Conservation (phyloP, 2,113 vertebrate species). For the Pyrgilauda ruficollis region DNA sequence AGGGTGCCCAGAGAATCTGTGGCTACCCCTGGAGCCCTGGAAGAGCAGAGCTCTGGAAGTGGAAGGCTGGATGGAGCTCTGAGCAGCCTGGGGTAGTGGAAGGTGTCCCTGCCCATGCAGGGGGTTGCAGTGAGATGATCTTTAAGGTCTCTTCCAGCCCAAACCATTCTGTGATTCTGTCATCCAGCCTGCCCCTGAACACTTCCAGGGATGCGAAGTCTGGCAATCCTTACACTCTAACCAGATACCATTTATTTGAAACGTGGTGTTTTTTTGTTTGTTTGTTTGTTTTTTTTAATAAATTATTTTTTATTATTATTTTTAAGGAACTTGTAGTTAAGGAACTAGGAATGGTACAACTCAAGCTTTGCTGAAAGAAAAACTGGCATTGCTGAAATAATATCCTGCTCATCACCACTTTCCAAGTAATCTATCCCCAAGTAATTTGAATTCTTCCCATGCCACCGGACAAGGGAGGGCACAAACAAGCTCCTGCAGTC, state of each 20-base stretch:
- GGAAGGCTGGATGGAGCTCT: background rate
- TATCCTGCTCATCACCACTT: background rate
- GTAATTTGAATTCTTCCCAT: background rate
- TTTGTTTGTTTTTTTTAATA: too few species aligned
- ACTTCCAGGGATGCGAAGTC: fast-evolving
- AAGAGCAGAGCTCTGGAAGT: background rate
- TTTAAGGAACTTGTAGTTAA: background rate
- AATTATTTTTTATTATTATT: too few species aligned
- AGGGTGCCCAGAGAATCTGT: background rate
- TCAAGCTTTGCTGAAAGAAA: background rate
- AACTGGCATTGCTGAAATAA: background rate
- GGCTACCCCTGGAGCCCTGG: background rate
- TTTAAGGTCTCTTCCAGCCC: background rate
- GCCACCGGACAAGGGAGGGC: background rate
- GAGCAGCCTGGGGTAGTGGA: fast-evolving
- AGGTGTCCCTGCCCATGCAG: background rate
- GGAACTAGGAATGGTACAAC: background rate
- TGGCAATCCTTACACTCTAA: background rate
- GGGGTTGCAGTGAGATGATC: background rate
- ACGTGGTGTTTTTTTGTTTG: too few species aligned
- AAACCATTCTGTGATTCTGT: background rate
- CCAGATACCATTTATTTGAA: background rate
- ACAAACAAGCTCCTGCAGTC: background rate
- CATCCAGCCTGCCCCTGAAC: background rate
- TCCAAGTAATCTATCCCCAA: background rate